phyloP scores from a whole-genome alignment of 2,888 invertebrate genomes.

The Aelia acuminata region DNA sequence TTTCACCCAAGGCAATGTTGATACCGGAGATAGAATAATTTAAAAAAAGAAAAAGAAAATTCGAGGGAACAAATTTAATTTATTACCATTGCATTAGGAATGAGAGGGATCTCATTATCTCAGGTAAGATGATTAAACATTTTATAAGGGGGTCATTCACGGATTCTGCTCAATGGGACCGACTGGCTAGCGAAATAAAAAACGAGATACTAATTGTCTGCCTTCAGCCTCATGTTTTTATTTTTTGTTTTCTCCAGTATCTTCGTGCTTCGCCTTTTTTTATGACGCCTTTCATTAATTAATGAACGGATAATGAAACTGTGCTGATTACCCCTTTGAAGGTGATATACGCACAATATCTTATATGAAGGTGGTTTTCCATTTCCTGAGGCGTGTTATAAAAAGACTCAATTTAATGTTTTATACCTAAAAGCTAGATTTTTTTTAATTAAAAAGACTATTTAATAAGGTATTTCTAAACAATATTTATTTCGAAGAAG shows the following conservation, averaged over 20 bases:
- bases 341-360: neutral
- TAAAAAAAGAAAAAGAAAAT: neutral
- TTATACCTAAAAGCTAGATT: too few species aligned
- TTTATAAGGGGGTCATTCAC: neutral
- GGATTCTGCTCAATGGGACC: neutral
- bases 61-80: neutral
- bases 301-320: neutral
- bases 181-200: neutral
- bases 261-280: neutral
- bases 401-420: too few species aligned
- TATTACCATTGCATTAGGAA: neutral
- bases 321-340: neutral
- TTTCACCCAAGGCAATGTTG: neutral
- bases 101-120: neutral
- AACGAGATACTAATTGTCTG: conserved; percentile 5
- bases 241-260: neutral
- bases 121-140: neutral
- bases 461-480: too few species aligned
- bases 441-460: too few species aligned
- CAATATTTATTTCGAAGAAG: too few species aligned
- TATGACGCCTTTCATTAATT: neutral
- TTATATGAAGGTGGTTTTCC: neutral
- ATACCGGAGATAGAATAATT: neutral
- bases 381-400: too few species aligned
- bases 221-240: neutral